phyloP scores from a whole-genome alignment of 1,140 invertebrate genomes.

The Fopius arisanus region DNA sequence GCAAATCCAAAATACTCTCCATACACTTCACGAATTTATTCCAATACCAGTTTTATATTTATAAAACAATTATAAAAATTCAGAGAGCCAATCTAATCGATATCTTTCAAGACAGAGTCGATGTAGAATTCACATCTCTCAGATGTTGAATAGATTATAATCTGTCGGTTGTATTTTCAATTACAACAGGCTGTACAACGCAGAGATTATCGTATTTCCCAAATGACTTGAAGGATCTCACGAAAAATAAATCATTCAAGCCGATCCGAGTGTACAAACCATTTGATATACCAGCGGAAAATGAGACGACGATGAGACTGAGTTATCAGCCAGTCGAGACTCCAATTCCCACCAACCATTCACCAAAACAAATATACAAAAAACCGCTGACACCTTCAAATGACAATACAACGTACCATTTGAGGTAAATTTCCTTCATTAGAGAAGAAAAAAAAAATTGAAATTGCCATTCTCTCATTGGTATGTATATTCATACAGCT shows the following conservation, averaged over 20 bases:
- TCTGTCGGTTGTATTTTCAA: neutral
- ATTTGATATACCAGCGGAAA: constrained; percentile 66
- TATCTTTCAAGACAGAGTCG: too few relatives aligned
- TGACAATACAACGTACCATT: constrained; percentile 55
- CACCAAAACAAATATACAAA: constrained; percentile 34
- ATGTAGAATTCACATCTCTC: too few relatives aligned
- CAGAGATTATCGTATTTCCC: constrained; percentile 55
- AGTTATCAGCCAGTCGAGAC: constrained; percentile 55
- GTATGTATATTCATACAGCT: neutral
- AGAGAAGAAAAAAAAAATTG: neutral
- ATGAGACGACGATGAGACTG: constrained; percentile 54
- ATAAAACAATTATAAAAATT: too few relatives aligned
- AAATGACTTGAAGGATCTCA: constrained; percentile 38
- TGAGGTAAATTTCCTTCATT: constrained; percentile 44
- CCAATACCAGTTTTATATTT: too few relatives aligned
- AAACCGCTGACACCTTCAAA: constrained; percentile 46
- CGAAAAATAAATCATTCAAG: constrained; percentile 46
- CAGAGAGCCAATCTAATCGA: too few relatives aligned
- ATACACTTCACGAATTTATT: too few relatives aligned
- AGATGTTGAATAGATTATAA: too few relatives aligned
- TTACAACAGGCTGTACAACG: constrained; percentile 52
- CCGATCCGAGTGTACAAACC: constrained; percentile 53
- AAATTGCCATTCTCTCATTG: neutral
- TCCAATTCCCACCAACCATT: constrained; percentile 37
- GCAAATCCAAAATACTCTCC: too few relatives aligned